A percentile compares a stretch with the other conserved stretches of the same genome.
Evolutionary conservation across 2,113 vertebrate genomes (phyloP).

Genomic region (Ivindomyrus marchei): DNA sequence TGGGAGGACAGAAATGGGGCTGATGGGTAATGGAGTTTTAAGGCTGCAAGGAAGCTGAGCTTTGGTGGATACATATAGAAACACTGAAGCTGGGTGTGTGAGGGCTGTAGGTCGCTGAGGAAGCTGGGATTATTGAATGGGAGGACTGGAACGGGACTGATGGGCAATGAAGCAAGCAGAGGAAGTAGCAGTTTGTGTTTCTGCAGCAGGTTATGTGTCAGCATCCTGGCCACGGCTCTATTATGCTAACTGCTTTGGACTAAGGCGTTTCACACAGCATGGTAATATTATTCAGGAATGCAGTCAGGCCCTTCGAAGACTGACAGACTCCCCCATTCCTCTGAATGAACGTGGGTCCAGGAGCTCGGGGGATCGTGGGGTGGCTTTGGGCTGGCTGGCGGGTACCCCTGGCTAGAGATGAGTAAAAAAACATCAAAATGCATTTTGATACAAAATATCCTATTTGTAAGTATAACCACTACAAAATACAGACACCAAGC

Average conservation of each 20-base stretch:
- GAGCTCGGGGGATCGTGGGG: not conserved
- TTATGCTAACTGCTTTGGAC: not conserved
- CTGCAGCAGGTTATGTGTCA: not conserved
- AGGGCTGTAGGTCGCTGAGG: too few relatives aligned
- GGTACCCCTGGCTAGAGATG: not conserved
- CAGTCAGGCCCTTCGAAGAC: not conserved
- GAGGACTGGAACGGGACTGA: not conserved
- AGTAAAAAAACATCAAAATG: not conserved
- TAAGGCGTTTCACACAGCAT: not conserved
- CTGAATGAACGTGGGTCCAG: not conserved
- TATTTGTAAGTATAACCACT: not conserved
- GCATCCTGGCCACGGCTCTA: not conserved
- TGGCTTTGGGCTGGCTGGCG: not conserved
- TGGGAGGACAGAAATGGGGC: not conserved
- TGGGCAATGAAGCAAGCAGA: not conserved
- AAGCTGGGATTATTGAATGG: not conserved
- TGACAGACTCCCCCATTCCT: not conserved
- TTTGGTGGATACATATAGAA: too few relatives aligned
- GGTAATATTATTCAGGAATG: not conserved
- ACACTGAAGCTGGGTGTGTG: too few relatives aligned
- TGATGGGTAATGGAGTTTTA: not conserved
- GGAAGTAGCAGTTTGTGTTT: not conserved
- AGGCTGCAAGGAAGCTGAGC: not conserved
- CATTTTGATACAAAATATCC: not conserved
- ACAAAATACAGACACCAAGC: not conserved